Evolutionary conservation across 2,797 vertebrate species (phyloP).

Genomic region (Podarcis siculus): DNA sequence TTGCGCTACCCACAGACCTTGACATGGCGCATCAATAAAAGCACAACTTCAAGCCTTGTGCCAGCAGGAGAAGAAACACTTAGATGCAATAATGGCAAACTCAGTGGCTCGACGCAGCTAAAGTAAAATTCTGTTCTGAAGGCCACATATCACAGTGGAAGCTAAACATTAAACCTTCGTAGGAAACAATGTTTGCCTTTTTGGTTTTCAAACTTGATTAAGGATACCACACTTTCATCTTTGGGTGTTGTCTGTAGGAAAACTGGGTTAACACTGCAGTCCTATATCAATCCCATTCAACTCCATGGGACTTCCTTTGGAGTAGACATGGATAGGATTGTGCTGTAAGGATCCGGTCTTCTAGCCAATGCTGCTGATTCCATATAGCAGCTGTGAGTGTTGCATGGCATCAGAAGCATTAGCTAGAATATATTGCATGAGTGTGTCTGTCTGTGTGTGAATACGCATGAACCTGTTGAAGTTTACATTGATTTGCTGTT

Average conservation of each 20-base stretch:
- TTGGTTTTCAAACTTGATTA: background rate
- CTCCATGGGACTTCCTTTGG: too few species aligned
- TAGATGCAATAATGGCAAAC: background rate
- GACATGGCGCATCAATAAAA: conserved; percentile 16
- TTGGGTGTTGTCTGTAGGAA: background rate
- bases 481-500: background rate
- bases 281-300: too few species aligned
- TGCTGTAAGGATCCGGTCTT: background rate
- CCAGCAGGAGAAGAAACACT: conserved; percentile 4
- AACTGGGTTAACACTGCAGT: background rate
- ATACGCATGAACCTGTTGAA: background rate
- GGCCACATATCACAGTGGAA: background rate
- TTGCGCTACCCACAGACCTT: background rate
- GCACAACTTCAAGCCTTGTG: background rate
- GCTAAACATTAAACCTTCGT: background rate
- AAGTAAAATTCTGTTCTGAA: conserved; percentile 2
- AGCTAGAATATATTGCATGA: too few species aligned
- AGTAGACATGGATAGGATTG: too few species aligned
- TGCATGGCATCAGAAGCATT: too few species aligned
- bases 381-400: background rate
- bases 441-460: background rate
- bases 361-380: background rate
- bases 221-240: background rate
- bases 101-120: background rate
- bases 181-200: background rate